Percentiles rank a stretch among this genome's conserved stretches.
Evolutionary conservation across 2,888 invertebrate genomes (phyloP).

Genomic region (Chesias legatella): DNA sequence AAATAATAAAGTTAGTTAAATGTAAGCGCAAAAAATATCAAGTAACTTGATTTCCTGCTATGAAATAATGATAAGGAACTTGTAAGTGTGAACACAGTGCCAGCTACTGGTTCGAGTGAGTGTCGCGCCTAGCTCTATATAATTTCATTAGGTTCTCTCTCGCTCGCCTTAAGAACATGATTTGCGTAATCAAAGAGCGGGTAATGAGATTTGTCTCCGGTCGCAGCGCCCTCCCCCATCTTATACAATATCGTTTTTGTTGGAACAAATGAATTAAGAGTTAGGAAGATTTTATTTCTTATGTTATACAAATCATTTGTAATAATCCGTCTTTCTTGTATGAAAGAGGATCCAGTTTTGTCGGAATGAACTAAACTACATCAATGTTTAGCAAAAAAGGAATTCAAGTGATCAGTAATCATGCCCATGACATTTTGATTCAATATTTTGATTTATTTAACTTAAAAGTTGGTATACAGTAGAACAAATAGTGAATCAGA

Average conservation of each 20-base stretch:
- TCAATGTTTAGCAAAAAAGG: too few relatives aligned
- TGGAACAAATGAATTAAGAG: constrained; percentile 8
- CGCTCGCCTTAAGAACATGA: constrained; percentile 59
- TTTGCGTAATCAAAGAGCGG: constrained; percentile 69
- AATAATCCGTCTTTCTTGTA: background rate
- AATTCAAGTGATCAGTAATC: too few relatives aligned
- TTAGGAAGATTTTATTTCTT: constrained; percentile 15
- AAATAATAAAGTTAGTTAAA: too few relatives aligned
- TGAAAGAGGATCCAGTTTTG: too few relatives aligned
- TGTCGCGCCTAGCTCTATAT: constrained; percentile 32
- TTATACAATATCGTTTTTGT: background rate
- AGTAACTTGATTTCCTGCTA: too few relatives aligned
- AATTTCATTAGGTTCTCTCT: constrained; percentile 56
- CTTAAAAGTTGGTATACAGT: too few relatives aligned
- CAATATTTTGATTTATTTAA: too few relatives aligned
- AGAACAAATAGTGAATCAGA: too few relatives aligned
- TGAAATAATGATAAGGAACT: too few relatives aligned
- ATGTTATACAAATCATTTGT: constrained; percentile 12
- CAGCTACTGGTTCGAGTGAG: constrained; percentile 6
- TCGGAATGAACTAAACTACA: too few relatives aligned
- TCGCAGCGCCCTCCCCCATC: constrained; percentile 26
- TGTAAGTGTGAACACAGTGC: background rate
- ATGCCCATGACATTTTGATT: too few relatives aligned
- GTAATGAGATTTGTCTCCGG: constrained; percentile 46
- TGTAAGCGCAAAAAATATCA: too few relatives aligned